phyloP scores from a whole-genome alignment of 2,797 vertebrate genomes.

The Pipistrellus kuhlii region DNA sequence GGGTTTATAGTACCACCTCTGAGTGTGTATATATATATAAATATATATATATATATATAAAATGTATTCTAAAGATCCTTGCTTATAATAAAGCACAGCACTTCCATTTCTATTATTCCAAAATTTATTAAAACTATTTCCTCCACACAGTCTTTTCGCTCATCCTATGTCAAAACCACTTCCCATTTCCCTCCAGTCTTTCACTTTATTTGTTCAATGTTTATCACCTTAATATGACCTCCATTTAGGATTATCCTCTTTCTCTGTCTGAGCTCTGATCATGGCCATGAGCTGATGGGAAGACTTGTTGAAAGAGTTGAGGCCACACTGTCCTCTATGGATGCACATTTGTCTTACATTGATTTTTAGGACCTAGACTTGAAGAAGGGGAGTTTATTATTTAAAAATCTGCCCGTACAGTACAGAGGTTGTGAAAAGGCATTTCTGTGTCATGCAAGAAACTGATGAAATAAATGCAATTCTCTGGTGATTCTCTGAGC shows the following conservation, averaged over 20 bases:
- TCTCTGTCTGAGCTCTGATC: not conserved
- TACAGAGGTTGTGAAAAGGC: not conserved
- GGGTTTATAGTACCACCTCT: not conserved
- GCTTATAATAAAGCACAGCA: not conserved
- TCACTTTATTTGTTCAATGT: not conserved
- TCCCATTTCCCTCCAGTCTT: not conserved
- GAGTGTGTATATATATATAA: not conserved
- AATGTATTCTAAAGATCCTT: not conserved
- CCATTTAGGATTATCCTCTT: not conserved
- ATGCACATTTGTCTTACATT: constrained; percentile 12
- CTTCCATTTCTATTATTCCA: not conserved
- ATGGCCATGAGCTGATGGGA: not conserved
- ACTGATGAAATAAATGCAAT: not conserved
- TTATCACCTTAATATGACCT: not conserved
- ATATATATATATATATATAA: not conserved
- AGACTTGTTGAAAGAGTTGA: not conserved
- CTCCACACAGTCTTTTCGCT: not conserved
- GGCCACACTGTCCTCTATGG: not conserved
- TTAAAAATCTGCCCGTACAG: not conserved
- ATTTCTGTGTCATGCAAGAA: constrained; percentile 36
- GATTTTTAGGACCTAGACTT: not conserved
- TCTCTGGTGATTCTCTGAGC: not conserved
- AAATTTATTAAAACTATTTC: not conserved
- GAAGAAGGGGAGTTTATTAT: not conserved
- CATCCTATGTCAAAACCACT: not conserved